phyloP scores from a whole-genome alignment of 2,888 invertebrate species.

The Epistrophe eligans region DNA sequence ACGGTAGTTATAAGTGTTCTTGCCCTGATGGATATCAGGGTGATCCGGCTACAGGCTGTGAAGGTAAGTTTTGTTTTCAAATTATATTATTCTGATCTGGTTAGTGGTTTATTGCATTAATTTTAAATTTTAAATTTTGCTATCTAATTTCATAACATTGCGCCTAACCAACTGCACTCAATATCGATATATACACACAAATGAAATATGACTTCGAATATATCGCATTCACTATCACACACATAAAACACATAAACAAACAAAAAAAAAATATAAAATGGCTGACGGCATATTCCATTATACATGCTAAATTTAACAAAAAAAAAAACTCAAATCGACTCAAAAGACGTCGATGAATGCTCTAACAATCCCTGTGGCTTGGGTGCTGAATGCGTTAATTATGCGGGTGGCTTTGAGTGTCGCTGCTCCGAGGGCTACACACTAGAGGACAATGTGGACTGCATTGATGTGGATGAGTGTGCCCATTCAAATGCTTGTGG shows the following conservation, averaged over 20 bases:
- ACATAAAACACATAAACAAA: conserved; percentile 44
- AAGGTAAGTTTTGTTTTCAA: conserved; percentile 85
- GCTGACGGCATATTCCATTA: conserved; percentile 60
- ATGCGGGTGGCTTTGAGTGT: conserved; percentile 90
- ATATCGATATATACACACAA: conserved; percentile 74
- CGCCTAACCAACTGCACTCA: conserved; percentile 75
- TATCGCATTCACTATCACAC: conserved; percentile 54
- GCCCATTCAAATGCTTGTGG: conserved; percentile 88
- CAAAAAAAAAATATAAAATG: conserved; percentile 64
- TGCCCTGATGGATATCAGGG: conserved; percentile 94
- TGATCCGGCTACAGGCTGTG: conserved; percentile 90
- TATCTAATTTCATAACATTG: conserved; percentile 75
- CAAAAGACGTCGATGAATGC: conserved; percentile 90
- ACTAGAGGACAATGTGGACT: conserved; percentile 86
- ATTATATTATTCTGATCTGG: not conserved
- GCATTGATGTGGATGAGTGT: conserved; percentile 91
- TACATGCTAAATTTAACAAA: conserved; percentile 48
- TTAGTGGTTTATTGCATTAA: conserved; percentile 15
- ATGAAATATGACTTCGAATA: conserved; percentile 56
- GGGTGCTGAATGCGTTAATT: conserved; percentile 90
- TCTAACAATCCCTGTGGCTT: conserved; percentile 88
- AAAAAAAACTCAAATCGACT: conserved; percentile 46
- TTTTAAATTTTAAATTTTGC: conserved; percentile 50
- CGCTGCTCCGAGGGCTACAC: conserved; percentile 89
- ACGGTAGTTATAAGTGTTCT: conserved; percentile 91